These are phyloP conservation scores for Tenebrio molitor DNA, from an alignment of 1,140 invertebrate genomes.

Conservation along the genomic window DNA sequence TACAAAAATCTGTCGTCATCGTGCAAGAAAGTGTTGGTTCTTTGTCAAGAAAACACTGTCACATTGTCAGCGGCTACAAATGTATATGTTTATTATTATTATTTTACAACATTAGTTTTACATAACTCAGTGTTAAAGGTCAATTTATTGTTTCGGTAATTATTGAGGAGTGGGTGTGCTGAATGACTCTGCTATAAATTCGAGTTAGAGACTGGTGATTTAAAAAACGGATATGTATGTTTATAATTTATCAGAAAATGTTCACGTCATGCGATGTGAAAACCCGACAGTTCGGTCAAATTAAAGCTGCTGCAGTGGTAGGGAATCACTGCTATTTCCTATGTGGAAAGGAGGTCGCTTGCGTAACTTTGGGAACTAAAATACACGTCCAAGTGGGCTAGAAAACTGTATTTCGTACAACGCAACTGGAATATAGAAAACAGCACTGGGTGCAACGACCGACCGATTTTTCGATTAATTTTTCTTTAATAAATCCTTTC, in stretches of 20 bases:
- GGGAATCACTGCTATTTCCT: constrained; percentile 38
- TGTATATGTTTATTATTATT: constrained; percentile 24
- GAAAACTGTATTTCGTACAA: constrained; percentile 45
- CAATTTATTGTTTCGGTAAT: constrained; percentile 37
- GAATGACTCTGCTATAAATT: neutral
- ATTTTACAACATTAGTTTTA: constrained; percentile 19
- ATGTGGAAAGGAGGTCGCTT: constrained; percentile 38
- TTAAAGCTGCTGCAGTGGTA: constrained; percentile 17
- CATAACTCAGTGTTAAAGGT: constrained; percentile 19
- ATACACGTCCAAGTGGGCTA: constrained; percentile 40
- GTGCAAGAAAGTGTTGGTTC: neutral
- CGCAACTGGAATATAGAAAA: constrained; percentile 34
- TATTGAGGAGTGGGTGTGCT: neutral
- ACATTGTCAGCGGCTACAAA: neutral
- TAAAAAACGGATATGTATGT: constrained; percentile 6
- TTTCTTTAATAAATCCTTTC: constrained; percentile 11
- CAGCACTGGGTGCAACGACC: constrained; percentile 32
- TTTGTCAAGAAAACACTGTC: too few relatives aligned
- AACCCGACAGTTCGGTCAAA: constrained; percentile 29
- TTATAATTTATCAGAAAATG: constrained; percentile 15
- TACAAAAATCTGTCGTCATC: neutral
- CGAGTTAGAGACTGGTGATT: neutral
- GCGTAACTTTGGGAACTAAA: constrained; percentile 42
- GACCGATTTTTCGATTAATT: constrained; percentile 42
- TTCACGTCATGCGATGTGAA: constrained; percentile 24